Evolutionary conservation across 2,888 invertebrate genomes (phyloP).

Genomic region (Pteria penguin): DNA sequence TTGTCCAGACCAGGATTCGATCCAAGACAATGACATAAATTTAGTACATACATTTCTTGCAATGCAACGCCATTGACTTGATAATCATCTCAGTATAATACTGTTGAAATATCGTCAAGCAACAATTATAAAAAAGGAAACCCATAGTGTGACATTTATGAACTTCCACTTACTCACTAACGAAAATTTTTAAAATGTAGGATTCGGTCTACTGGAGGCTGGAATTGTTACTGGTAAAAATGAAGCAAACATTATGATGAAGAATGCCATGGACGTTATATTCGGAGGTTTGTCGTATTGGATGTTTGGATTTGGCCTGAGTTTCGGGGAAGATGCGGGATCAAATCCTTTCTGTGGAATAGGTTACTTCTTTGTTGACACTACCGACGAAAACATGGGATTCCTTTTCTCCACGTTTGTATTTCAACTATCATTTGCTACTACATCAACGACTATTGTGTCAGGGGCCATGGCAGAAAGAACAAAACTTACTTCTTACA

Average conservation of each 20-base stretch:
- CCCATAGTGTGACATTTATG: no score
- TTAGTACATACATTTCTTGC: no score
- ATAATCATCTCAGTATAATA: no score
- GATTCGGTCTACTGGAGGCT: slow-evolving; percentile 95
- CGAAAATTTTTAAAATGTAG: no score
- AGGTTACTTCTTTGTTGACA: slow-evolving; percentile 89
- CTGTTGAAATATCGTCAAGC: no score
- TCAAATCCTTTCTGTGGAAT: slow-evolving; percentile 91
- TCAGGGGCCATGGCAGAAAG: slow-evolving; percentile 78
- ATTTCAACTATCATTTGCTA: slow-evolving; percentile 76
- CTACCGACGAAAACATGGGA: slow-evolving; percentile 60
- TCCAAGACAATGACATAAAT: no score
- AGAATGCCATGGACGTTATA: slow-evolving; percentile 95
- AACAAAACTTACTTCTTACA: slow-evolving; percentile 74
- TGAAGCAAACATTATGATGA: slow-evolving; percentile 98
- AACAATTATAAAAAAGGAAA: no score
- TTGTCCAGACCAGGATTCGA: no score
- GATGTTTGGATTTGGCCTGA: slow-evolving; percentile 95
- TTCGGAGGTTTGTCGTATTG: slow-evolving; percentile 97
- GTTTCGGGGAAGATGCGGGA: slow-evolving; percentile 84
- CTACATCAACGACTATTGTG: slow-evolving; percentile 78
- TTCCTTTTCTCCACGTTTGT: slow-evolving; percentile 69
- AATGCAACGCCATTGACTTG: no score
- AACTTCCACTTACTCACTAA: no score
- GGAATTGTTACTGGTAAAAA: slow-evolving; percentile 90